A percentile compares a stretch with the other conserved stretches of the same genome.
phyloP scores from a whole-genome alignment of 2,797 vertebrate species.

The Sarcoramphus papa region DNA sequence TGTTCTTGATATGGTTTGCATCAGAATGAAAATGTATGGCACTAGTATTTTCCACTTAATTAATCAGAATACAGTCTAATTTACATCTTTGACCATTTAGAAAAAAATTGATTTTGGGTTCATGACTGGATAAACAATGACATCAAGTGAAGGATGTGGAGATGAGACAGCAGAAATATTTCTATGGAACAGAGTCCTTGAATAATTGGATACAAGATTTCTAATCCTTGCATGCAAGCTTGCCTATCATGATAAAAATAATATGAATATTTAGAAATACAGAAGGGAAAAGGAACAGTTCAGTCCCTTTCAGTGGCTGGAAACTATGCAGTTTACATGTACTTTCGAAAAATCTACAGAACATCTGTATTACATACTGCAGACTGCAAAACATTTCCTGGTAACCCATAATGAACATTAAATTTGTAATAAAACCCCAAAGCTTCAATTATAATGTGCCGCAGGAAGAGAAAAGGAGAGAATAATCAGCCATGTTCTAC shows the following conservation, averaged over 20 bases:
- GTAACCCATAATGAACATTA: not conserved
- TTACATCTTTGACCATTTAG: not conserved
- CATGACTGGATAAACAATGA: not conserved
- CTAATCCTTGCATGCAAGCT: not conserved
- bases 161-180: not conserved
- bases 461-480: not conserved
- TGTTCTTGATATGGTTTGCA: not conserved
- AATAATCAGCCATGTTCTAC: not conserved
- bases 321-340: not conserved
- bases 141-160: not conserved
- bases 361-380: not conserved
- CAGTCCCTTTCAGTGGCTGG: not conserved
- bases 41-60: not conserved
- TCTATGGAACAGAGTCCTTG: not conserved
- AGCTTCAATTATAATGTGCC: not conserved
- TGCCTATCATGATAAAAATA: not conserved
- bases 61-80: not conserved
- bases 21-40: not conserved
- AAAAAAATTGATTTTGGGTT: not conserved
- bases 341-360: not conserved
- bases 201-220: not conserved
- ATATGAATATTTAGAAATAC: not conserved
- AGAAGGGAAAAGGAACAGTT: not conserved
- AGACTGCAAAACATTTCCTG: not conserved
- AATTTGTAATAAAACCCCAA: not conserved